Evolutionary conservation across 2,113 vertebrate species (phyloP), one percentile per base, ranked within the genome.

Genomic region (Microcebus lehilahytsara): DNA sequence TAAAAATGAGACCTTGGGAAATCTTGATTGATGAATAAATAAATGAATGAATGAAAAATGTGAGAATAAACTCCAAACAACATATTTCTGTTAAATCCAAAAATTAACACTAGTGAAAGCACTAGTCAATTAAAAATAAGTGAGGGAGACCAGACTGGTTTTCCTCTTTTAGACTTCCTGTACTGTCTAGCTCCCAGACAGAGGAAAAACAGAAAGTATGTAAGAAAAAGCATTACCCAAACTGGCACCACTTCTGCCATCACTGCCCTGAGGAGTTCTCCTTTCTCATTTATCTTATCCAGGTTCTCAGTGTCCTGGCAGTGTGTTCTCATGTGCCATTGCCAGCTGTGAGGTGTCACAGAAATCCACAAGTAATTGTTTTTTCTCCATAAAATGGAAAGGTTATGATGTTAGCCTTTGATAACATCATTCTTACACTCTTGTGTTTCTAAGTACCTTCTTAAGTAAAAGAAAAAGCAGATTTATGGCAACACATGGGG

Each of bases 131-230:
- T 91, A 42, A 93, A 92, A 93, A 53, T 72, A 78, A 67, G 5
- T n/a, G 32, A 19, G 12, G 16, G 51, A 46, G 34, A 86, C 53
- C 9, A n/a, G 6, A n/a, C 79, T 92, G 71, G 27, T 74, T 88
- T 88, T 85, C 30, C 34, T 46, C 37, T 86, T 80, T 69, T 93
- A 92, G 19, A 95, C 37, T 93, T 69, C 17, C 40, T 84, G n/a
- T 11, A 42, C 37, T 64, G 27, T 64, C 62, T 62, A 83, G 34
- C n/a, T 92, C 13, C 25, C 46, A 90, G 79, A 53, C 27, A 89
- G 60, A 85, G 8, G 13, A 74, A 91, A 89, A 84, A 42, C 40
- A 85, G 22, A 81, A 74, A 72, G 30, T 27, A 14, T 19, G 34
- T 1, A 17, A 53, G 8, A 34, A 40, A 79, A 89, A 66, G 12